Evolutionary conservation across 2,888 invertebrate species (phyloP), one percentile per base, ranked within the genome.

Genomic region (Epistrophella euchroma): DNA sequence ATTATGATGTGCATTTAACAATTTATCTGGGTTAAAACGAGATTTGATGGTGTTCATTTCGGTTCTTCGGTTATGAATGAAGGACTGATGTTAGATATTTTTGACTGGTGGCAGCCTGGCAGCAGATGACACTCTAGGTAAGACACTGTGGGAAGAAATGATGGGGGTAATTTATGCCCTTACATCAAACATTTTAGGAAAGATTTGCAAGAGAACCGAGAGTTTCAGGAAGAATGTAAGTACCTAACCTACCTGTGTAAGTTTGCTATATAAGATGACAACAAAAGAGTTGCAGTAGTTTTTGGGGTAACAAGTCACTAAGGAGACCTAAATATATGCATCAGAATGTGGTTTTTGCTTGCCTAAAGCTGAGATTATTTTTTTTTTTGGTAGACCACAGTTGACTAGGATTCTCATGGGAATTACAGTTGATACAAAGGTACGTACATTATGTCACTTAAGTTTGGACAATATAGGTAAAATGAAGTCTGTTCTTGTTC

Each of bases 1-100:
- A 85, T 80, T 72, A 64, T 72, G 73, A 76, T 81, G 56, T 86
- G 73, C 70, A 77, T 80, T 81, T 81, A 81, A 86, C 85, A 86
- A 86, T 86, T 77, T 86, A 81, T 66, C 73, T 68, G 45, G 68
- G 52, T 70, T 83, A 60, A 68, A 60, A 62, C n/a, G 70, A 81
- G 81, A 86, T 86, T 80, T 86, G 68, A 81, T 76, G 60, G 55
- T 80, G 76, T 84, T 68, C 37, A 55, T 15, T 52, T 52, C 3
- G 15, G 64, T 28, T 28, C 28, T 43, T 62, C 25, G 7, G 43
- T 28, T 56, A 47, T 47, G 47, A 66, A 66, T 66, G 19, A 17
- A 66, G 32, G 47, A 64, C 64, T 45, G 32, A 32, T 32, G 45
- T 64, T 25, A 45, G 28, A 28, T 64, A 25, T 43, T 43, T 62